Evolutionary conservation across 2,888 invertebrate genomes (phyloP).

Genomic region (Aricia artaxerxes): DNA sequence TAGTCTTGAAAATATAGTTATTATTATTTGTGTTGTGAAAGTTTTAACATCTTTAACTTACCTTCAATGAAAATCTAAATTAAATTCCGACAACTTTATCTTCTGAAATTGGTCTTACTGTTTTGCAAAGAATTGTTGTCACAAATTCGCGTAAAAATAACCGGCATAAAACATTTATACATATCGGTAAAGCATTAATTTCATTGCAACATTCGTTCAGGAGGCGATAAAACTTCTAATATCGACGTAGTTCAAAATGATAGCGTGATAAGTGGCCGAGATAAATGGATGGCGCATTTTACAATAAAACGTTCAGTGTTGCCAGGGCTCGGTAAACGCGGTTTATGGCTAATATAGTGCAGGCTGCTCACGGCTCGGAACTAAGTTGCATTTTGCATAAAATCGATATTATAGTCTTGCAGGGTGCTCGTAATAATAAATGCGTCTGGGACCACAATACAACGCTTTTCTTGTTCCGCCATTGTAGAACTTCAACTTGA

Average conservation of each 20-base stretch:
- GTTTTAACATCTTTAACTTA: background rate
- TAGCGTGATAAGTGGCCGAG: constrained; percentile 51
- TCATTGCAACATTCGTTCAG: constrained; percentile 29
- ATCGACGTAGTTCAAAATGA: constrained; percentile 41
- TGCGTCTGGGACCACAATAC: constrained; percentile 34
- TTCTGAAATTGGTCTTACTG: background rate
- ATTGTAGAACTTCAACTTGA: constrained; percentile 21
- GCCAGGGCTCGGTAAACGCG: constrained; percentile 54
- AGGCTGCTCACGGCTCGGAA: constrained; percentile 54
- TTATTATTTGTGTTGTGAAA: background rate
- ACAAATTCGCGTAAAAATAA: background rate
- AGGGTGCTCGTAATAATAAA: constrained; percentile 49
- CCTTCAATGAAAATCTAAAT: background rate
- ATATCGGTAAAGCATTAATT: constrained; percentile 15
- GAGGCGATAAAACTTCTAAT: constrained; percentile 38
- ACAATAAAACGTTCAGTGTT: constrained; percentile 55
- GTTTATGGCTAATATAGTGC: constrained; percentile 61
- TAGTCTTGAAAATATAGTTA: no score
- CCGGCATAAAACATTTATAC: background rate
- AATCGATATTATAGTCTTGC: constrained; percentile 59
- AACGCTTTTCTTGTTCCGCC: constrained; percentile 17
- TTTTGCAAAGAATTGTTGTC: background rate
- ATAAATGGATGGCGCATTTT: constrained; percentile 61
- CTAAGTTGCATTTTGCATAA: constrained; percentile 74
- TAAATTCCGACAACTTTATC: background rate